These are phyloP conservation scores for Tachina fera DNA, from an alignment of 2,888 invertebrate genomes.

Conservation along the genomic window DNA sequence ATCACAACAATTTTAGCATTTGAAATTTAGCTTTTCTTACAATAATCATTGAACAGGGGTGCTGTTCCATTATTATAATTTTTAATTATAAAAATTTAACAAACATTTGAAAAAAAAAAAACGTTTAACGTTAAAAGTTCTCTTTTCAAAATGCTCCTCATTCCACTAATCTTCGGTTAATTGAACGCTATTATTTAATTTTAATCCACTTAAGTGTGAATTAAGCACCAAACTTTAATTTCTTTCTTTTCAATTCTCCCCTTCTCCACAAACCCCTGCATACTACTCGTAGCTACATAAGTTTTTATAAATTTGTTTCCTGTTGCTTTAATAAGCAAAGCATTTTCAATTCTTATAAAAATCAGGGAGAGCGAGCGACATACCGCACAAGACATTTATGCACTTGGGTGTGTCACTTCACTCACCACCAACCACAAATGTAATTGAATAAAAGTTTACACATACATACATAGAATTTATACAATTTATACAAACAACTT, in stretches of 20 bases:
- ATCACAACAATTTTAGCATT: no score
- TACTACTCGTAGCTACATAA: background rate
- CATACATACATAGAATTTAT: background rate
- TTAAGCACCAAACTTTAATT: background rate
- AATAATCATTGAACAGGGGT: no score
- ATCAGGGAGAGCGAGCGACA: background rate
- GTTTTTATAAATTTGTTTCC: constrained; percentile 46
- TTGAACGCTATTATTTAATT: constrained; percentile 32
- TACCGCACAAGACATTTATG: background rate
- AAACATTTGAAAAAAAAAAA: no score
- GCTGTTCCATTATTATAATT: no score
- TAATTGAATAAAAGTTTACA: background rate
- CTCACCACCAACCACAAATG: constrained; percentile 31
- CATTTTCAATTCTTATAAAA: background rate
- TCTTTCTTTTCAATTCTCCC: background rate
- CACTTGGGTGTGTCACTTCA: constrained; percentile 30
- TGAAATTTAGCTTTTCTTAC: no score
- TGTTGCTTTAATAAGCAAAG: constrained; percentile 20
- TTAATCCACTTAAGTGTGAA: constrained; percentile 52
- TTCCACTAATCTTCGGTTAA: constrained; percentile 38
- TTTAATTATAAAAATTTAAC: no score
- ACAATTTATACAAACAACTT: constrained; percentile 4
- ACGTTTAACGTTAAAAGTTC: no score
- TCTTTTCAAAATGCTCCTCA: background rate
- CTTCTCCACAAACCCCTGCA: no score